Conservation (phyloP, 1,140 invertebrate genomes). For the Tetraneura akinire region DNA sequence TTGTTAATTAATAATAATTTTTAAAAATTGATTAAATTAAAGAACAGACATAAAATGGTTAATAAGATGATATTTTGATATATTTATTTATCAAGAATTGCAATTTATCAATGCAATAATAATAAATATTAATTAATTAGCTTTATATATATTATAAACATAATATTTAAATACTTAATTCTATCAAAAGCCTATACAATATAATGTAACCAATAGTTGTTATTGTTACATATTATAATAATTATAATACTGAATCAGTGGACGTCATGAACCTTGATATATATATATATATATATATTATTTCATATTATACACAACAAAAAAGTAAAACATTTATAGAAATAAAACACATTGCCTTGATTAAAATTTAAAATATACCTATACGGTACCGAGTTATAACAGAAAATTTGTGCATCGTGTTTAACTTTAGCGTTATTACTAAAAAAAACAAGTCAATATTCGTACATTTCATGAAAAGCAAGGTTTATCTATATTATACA, state of each 20-base stretch:
- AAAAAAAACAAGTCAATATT: constrained; percentile 28
- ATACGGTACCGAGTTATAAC: not conserved
- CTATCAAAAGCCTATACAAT: no score
- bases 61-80: no score
- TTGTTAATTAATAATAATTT: no score
- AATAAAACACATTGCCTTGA: constrained; percentile 10
- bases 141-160: no score
- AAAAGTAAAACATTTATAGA: not conserved
- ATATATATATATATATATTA: not conserved
- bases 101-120: no score
- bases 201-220: no score
- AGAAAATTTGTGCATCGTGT: constrained; percentile 3
- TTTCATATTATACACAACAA: no score
- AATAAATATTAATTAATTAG: no score
- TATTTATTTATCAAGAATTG: no score
- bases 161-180: no score
- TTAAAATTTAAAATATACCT: not conserved
- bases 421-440: not conserved
- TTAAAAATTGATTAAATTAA: no score
- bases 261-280: not conserved
- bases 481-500: not conserved
- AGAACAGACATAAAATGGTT: no score
- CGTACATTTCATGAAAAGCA: constrained; percentile 9
- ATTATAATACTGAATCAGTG: not conserved
- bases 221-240: not conserved